phyloP scores from a whole-genome alignment of 2,797 vertebrate genomes.

The Eulemur mongoz region DNA sequence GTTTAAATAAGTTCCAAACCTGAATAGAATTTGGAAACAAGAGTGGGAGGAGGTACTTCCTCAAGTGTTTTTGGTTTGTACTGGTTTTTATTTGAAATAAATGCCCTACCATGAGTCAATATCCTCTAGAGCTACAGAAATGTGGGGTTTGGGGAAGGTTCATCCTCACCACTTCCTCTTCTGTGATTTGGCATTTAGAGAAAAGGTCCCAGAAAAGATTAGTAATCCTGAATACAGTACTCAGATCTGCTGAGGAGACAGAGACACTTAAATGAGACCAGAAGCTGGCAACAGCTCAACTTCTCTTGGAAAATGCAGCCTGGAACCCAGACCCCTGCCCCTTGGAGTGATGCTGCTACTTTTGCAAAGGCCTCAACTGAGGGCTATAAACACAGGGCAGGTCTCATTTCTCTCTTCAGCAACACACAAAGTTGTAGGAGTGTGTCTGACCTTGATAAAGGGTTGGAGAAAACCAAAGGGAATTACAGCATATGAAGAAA shows the following conservation, averaged over 20 bases:
- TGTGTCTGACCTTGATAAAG: conserved; percentile 8
- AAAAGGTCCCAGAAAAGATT: not conserved
- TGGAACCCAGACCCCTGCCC: not conserved
- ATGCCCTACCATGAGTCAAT: conserved; percentile 51
- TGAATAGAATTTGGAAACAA: conserved; percentile 69
- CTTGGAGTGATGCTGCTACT: not conserved
- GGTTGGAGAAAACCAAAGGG: conserved; percentile 39
- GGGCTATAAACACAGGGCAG: not conserved
- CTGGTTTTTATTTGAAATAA: conserved; percentile 68
- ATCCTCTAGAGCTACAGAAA: conserved; percentile 55
- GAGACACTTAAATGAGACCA: not conserved
- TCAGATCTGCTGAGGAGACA: not conserved
- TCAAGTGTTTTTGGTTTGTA: conserved; percentile 37
- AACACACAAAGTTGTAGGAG: not conserved
- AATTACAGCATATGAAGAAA: conserved; percentile 59
- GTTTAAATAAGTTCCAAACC: conserved; percentile 69
- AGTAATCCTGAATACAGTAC: not conserved
- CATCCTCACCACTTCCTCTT: conserved; percentile 38
- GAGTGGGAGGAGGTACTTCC: conserved; percentile 59
- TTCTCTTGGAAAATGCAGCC: not conserved
- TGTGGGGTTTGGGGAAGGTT: not conserved
- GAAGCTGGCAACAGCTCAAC: not conserved
- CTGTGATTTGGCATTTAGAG: conserved; percentile 46
- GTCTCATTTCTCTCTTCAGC: not conserved
- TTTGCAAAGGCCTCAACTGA: not conserved